Evolutionary conservation across 2,888 invertebrate species (phyloP).

Genomic region (Ashinkailepas kermadecensis): DNA sequence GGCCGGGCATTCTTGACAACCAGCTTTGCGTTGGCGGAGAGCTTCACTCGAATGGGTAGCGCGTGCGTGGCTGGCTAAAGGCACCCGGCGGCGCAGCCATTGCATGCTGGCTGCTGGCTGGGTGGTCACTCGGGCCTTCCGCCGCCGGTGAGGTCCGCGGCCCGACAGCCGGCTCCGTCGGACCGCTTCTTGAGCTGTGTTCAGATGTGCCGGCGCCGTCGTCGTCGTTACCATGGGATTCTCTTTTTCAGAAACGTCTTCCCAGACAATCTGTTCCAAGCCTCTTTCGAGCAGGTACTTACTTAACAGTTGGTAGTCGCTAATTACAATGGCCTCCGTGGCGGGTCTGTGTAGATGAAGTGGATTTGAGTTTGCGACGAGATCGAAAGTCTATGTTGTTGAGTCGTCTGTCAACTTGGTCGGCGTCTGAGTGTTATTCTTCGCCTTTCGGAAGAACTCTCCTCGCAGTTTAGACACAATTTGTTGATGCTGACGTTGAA

Average conservation of each 20-base stretch:
- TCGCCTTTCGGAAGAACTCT: too few species aligned
- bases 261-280: slow-evolving; percentile 84
- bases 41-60: not conserved
- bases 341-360: too few species aligned
- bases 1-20: not conserved
- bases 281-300: slow-evolving; percentile 69
- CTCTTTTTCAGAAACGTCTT: slow-evolving; percentile 71
- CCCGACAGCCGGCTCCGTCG: not conserved
- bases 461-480: too few species aligned
- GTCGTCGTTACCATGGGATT: slow-evolving; percentile 19
- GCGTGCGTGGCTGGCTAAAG: not conserved
- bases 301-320: slow-evolving; percentile 8
- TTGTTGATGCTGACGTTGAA: too few species aligned
- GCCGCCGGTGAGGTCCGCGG: not conserved
- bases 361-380: too few species aligned
- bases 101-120: not conserved
- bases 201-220: not conserved
- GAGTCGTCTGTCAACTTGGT: too few species aligned
- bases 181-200: not conserved
- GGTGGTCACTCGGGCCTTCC: not conserved
- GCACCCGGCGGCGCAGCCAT: too few species aligned
- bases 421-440: too few species aligned
- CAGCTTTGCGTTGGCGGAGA: not conserved
- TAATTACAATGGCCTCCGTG: not conserved
- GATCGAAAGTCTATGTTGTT: too few species aligned